Evolutionary conservation across 2,888 invertebrate species (phyloP).

Genomic region (Leptothorax acervorum): DNA sequence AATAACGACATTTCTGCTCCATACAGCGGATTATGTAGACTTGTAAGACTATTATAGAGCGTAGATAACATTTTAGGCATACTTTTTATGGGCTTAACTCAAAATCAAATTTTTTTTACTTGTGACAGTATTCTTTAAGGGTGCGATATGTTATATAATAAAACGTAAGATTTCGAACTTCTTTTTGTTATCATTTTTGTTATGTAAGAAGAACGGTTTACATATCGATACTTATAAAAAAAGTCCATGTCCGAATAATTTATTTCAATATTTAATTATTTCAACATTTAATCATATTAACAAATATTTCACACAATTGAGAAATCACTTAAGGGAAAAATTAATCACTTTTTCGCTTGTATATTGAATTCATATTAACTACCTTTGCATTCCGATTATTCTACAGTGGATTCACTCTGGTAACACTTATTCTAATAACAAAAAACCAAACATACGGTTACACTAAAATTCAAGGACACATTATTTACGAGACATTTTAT

Average conservation of each 20-base stretch:
- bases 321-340: not conserved
- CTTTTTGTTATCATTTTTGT: not conserved
- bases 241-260: not conserved
- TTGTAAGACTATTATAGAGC: no score
- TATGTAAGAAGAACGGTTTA: not conserved
- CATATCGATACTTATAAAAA: not conserved
- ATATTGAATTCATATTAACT: not conserved
- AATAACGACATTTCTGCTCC: no score
- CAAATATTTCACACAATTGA: conserved; percentile 19
- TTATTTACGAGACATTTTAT: conserved; percentile 68
- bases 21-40: no score
- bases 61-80: no score
- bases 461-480: conserved; percentile 61
- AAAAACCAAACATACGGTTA: conserved; percentile 57
- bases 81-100: no score
- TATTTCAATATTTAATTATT: not conserved
- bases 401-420: conserved; percentile 21
- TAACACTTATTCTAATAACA: conserved; percentile 45
- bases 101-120: no score
- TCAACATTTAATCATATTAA: conserved; percentile 26
- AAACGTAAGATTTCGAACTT: not conserved
- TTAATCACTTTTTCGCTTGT: conserved; percentile 21
- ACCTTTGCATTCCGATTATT: conserved; percentile 19
- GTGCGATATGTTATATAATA: no score
- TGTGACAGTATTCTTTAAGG: no score